A percentile compares a stretch with the other conserved stretches of the same genome.
Conservation (phyloP, 1,140 invertebrate genomes). For the Euura lappo region DNA sequence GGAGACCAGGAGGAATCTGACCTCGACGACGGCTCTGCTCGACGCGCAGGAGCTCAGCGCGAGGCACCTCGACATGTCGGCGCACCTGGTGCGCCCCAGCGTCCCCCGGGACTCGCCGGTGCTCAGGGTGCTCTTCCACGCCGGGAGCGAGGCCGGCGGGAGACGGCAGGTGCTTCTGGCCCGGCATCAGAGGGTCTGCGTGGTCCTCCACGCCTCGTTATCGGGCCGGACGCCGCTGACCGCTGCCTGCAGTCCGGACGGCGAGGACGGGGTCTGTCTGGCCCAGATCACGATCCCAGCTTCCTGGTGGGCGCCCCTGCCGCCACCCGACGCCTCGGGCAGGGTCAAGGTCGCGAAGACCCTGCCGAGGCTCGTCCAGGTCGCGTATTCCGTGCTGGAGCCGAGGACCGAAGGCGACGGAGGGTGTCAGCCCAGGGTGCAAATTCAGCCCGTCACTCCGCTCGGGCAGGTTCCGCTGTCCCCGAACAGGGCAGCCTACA, state of each 20-base stretch:
- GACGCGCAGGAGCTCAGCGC: constrained; percentile 74
- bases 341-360: constrained; percentile 65
- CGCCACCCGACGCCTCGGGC: constrained; percentile 64
- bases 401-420: constrained; percentile 69
- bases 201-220: constrained; percentile 75
- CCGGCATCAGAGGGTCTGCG: constrained; percentile 71
- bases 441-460: constrained; percentile 78
- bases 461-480: constrained; percentile 75
- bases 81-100: constrained; percentile 85
- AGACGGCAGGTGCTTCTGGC: constrained; percentile 60
- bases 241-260: constrained; percentile 85
- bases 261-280: constrained; percentile 87
- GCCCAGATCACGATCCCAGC: constrained; percentile 83
- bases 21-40: constrained; percentile 47
- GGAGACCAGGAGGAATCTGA: constrained; percentile 41
- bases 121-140: constrained; percentile 87
- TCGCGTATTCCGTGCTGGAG: constrained; percentile 84
- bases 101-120: constrained; percentile 86
- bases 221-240: constrained; percentile 66
- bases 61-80: constrained; percentile 85
- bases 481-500: constrained; percentile 78
- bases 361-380: constrained; percentile 74
- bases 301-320: constrained; percentile 84
- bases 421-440: constrained; percentile 75
- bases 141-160: constrained; percentile 77